Conservation (phyloP, 2,888 invertebrate genomes). For the Brachypalpus laphriformis region DNA sequence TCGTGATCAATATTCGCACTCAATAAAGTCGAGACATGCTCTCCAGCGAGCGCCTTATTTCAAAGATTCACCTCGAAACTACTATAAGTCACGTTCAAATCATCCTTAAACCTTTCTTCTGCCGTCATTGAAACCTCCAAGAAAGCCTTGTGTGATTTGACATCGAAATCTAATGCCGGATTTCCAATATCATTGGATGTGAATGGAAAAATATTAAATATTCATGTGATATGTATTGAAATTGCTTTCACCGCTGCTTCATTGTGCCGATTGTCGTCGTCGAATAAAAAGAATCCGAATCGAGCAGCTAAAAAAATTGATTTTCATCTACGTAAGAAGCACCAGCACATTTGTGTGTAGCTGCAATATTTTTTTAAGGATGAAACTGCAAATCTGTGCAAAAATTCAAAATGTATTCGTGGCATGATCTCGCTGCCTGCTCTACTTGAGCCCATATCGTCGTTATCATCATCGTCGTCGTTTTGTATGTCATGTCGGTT, state of each 20-base stretch:
- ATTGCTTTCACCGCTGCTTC: slow-evolving; percentile 61
- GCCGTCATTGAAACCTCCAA: slow-evolving; percentile 5
- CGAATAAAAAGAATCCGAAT: slow-evolving; percentile 7
- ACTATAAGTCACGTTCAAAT: slow-evolving; percentile 47
- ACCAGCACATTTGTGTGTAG: slow-evolving; percentile 7
- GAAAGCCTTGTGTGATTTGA: slow-evolving; percentile 35
- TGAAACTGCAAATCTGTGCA: slow-evolving; percentile 58
- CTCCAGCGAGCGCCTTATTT: background rate
- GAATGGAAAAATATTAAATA: slow-evolving; percentile 71
- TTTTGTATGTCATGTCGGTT: background rate
- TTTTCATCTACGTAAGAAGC: slow-evolving; percentile 37
- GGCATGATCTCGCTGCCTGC: slow-evolving; percentile 35
- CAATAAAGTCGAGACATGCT: background rate
- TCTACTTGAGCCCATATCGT: slow-evolving; percentile 34
- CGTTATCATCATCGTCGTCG: slow-evolving; percentile 4
- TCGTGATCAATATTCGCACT: background rate
- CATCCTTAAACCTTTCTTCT: background rate
- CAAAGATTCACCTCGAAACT: slow-evolving; percentile 6
- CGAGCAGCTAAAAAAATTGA: slow-evolving; percentile 4
- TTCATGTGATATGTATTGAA: slow-evolving; percentile 65
- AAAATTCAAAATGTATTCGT: slow-evolving; percentile 61
- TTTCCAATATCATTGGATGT: slow-evolving; percentile 68
- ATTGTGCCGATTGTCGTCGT: slow-evolving; percentile 51
- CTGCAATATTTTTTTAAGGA: slow-evolving; percentile 47
- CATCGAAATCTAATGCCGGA: slow-evolving; percentile 65